These are phyloP conservation scores for Bombus cullumanus DNA, from an alignment of 1,140 invertebrate genomes.

Conservation along the genomic window DNA sequence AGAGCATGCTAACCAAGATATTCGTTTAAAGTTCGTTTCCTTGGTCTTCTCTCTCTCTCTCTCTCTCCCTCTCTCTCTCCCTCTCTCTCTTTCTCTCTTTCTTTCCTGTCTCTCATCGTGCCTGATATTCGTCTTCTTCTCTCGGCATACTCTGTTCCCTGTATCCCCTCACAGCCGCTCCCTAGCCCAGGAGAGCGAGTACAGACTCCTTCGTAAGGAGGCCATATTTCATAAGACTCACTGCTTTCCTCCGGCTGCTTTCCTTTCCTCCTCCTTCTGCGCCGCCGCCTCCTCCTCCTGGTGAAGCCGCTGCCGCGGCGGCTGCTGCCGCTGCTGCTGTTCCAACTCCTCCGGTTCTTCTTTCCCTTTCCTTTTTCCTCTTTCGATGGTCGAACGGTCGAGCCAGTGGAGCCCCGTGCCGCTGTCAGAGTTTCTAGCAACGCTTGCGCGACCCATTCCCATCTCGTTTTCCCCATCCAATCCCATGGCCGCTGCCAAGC, in stretches of 20 bases:
- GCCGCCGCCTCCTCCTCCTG: constrained; percentile 30
- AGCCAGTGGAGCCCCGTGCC: constrained; percentile 65
- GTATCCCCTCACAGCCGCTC: constrained; percentile 43
- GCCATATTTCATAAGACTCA: constrained; percentile 81
- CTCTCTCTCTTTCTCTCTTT: constrained; percentile 19
- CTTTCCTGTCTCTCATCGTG: constrained; percentile 13
- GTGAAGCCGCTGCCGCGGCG: not conserved
- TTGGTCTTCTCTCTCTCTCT: constrained; percentile 17
- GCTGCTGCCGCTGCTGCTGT: constrained; percentile 17
- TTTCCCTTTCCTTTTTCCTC: constrained; percentile 69
- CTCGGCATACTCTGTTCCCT: constrained; percentile 23
- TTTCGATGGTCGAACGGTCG: constrained; percentile 65
- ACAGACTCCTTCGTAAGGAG: constrained; percentile 77
- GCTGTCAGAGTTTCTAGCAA: constrained; percentile 76
- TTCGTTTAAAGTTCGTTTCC: constrained; percentile 35
- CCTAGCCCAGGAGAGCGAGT: constrained; percentile 56
- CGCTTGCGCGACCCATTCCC: constrained; percentile 80
- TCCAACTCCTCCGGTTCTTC: constrained; percentile 53
- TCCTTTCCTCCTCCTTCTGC: constrained; percentile 72
- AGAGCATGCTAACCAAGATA: constrained; percentile 5
- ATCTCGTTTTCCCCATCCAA: constrained; percentile 79
- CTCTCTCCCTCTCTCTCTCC: not conserved
- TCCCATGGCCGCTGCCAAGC: constrained; percentile 75
- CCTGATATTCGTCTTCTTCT: constrained; percentile 26
- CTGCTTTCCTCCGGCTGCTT: constrained; percentile 72